Percentiles rank a stretch among this genome's conserved stretches.
phyloP scores from a whole-genome alignment of 2,113 vertebrate genomes.

The Rhinoderma darwinii region DNA sequence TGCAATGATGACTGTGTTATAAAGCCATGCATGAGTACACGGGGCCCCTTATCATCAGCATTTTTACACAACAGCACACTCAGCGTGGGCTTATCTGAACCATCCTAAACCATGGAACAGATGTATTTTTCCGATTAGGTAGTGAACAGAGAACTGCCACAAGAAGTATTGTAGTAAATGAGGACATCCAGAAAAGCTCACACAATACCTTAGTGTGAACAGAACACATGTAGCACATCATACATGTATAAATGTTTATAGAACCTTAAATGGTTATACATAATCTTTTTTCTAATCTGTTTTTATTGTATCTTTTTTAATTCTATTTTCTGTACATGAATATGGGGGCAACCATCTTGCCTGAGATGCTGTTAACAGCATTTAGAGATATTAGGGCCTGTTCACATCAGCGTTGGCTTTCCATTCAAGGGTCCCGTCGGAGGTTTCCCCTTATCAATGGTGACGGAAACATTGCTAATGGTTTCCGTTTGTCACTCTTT shows the following conservation, averaged over 20 bases:
- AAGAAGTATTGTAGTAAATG: background rate
- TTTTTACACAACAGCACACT: background rate
- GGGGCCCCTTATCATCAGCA: background rate
- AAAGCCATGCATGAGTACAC: background rate
- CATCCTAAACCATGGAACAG: constrained; percentile 29
- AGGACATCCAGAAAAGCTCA: background rate
- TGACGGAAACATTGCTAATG: no score
- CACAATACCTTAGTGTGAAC: background rate
- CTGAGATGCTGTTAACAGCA: no score
- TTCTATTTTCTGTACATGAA: no score
- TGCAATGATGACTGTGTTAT: background rate
- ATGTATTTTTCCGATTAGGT: background rate
- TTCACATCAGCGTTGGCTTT: no score
- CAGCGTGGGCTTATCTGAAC: background rate
- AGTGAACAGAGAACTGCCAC: background rate
- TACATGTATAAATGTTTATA: background rate
- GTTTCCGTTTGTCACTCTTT: no score
- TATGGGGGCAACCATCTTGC: no score
- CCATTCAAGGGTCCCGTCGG: no score
- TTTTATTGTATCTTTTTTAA: no score
- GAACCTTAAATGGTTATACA: background rate
- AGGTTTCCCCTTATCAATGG: no score
- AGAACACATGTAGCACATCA: background rate
- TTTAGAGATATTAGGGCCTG: no score
- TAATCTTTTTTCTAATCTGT: no score